A percentile compares a stretch with the other conserved stretches of the same genome.
These are phyloP conservation scores for Rhinoderma darwinii DNA, from an alignment of 2,113 vertebrate genomes.

Conservation along the genomic window DNA sequence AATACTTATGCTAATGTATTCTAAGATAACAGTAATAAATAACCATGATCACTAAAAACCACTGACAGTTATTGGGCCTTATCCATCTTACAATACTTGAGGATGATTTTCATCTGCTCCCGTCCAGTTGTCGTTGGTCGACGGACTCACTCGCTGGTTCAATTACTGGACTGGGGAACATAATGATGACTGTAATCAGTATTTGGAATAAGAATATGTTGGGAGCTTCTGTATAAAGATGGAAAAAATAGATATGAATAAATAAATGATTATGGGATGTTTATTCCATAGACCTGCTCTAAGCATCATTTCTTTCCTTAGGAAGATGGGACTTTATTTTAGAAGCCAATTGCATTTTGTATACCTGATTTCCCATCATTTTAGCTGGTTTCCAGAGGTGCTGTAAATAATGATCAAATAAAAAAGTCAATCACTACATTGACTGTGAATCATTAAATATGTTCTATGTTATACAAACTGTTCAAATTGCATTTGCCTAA, in stretches of 20 bases:
- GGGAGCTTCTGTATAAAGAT: conserved; percentile 17
- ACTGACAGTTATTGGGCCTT: conserved; percentile 43
- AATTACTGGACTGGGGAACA: conserved; percentile 26
- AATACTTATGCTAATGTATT: conserved; percentile 58
- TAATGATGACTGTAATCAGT: conserved; percentile 43
- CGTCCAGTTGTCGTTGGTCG: not conserved
- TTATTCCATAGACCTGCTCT: conserved; percentile 24
- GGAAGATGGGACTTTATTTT: conserved; percentile 4
- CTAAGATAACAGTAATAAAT: conserved; percentile 59
- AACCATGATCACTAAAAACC: conserved; percentile 33
- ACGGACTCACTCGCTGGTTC: not conserved
- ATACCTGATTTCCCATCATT: not conserved
- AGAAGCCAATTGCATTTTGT: not conserved
- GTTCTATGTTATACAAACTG: not conserved
- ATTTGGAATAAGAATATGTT: conserved; percentile 25
- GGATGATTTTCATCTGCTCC: conserved; percentile 43
- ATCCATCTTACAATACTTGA: conserved; percentile 45
- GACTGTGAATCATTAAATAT: not conserved
- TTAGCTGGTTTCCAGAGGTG: not conserved
- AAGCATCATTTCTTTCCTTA: not conserved
- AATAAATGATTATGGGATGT: conserved; percentile 24
- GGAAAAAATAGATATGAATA: not conserved
- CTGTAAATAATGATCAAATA: not conserved
- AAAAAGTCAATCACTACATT: not conserved
- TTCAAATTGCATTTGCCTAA: not conserved